Evolutionary conservation across 2,113 vertebrate genomes (phyloP).

Genomic region (Cynoglossus semilaevis): DNA sequence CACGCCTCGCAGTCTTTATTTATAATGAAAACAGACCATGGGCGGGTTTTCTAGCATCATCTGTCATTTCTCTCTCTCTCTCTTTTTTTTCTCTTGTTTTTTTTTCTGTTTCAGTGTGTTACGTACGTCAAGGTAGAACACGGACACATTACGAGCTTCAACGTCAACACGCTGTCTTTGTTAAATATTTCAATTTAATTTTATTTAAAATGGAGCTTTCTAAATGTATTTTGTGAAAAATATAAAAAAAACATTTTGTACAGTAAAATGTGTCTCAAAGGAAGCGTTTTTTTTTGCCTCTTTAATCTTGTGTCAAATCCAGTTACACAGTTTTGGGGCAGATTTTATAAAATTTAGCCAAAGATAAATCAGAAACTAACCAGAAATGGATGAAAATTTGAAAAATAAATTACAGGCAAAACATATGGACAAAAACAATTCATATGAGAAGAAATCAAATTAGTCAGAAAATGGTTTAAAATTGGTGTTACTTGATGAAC

Average conservation of each 20-base stretch:
- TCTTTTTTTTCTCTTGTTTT: constrained; percentile 71
- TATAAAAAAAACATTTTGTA: constrained; percentile 83
- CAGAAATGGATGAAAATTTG: too few relatives aligned
- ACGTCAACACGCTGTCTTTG: constrained; percentile 76
- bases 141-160: constrained; percentile 52
- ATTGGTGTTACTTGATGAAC: too few relatives aligned
- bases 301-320: constrained; percentile 43
- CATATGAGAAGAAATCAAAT: too few relatives aligned
- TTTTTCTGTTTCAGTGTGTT: too few relatives aligned
- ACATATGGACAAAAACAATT: too few relatives aligned
- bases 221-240: constrained; percentile 85
- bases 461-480: too few relatives aligned
- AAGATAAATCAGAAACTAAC: too few relatives aligned
- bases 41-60: constrained; percentile 75
- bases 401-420: too few relatives aligned
- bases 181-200: constrained; percentile 83
- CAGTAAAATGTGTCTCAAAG: constrained; percentile 79
- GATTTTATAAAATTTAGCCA: too few relatives aligned
- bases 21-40: constrained; percentile 75
- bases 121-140: constrained; percentile 73
- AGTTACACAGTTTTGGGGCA: constrained; percentile 1
- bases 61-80: constrained; percentile 74
- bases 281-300: constrained; percentile 64
- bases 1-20: constrained; percentile 74
- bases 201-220: constrained; percentile 85